Evolutionary conservation across 2,888 invertebrate genomes (phyloP), one percentile per base, ranked within the genome.

Genomic region (Thereva unica): DNA sequence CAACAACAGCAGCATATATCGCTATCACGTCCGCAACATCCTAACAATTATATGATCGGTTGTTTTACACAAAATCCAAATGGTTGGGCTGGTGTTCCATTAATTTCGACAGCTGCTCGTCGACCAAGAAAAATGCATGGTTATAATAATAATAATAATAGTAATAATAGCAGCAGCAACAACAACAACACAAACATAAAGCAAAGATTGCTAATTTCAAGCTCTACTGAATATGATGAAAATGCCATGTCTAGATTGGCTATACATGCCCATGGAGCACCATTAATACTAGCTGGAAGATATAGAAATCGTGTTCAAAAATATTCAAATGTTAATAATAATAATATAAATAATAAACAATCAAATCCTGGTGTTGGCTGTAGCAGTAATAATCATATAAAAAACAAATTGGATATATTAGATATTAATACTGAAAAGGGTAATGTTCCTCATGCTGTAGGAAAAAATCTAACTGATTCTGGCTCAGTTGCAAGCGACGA

Each of bases 211-310:
- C 64, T 59, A 47, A 59, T 49, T 47, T 34, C 64, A 68, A 73
- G 71, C 54, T 67, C 69, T 9, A 57, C 67, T 8, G 74, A 74
- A 23, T 74, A 71, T 53, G 73, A 74, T 68, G 70, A 72, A 9
- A 73, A 68, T 56, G 71, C 75, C 9, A 85, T 92, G 70, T 87
- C 91, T 7, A 87, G 90, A 74, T 80, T 93, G 70, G 92, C 92
- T 9, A 88, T 90, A 75, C 92, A 93, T 79, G 90, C 92, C 4
- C 92, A 92, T 78, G 93, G 93, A 50, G 90, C 89, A 52, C 93
- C 93, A n/a, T 83, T 93, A 70, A 90, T 93, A 72, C 84, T 91
- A 68, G 83, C 90, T 73, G 86, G 88, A 72, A 83, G 86, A 73
- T 87, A 86, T 78, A 64, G 70, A 34, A 64, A 68, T 52, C 45